Conservation (phyloP, 2,113 vertebrate genomes). For the Brienomyrus longianalis region DNA sequence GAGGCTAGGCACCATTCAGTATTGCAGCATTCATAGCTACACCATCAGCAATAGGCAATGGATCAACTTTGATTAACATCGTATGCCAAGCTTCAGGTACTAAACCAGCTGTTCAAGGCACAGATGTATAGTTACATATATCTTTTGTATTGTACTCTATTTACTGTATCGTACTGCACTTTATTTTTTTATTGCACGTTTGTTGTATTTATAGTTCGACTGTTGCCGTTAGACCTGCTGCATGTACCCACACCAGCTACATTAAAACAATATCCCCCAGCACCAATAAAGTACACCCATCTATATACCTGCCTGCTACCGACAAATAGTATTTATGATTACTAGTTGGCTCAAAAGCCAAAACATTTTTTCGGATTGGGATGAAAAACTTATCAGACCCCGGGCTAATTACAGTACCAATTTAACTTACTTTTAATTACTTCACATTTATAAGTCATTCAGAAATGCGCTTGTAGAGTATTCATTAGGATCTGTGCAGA, state of each 20-base stretch:
- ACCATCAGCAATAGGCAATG: not conserved
- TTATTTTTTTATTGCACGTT: not conserved
- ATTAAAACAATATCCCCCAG: not conserved
- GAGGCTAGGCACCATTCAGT: not conserved
- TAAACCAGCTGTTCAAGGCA: not conserved
- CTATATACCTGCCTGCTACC: not conserved
- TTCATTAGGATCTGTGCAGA: not conserved
- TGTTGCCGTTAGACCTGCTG: not conserved
- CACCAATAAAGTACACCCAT: not conserved
- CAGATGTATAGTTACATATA: not conserved
- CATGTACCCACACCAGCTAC: not conserved
- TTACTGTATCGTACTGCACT: not conserved
- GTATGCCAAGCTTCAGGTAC: not conserved
- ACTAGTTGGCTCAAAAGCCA: not conserved
- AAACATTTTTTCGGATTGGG: not conserved
- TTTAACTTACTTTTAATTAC: constrained; percentile 19
- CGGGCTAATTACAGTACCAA: constrained; percentile 3
- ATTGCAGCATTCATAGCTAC: not conserved
- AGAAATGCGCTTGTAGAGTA: not conserved
- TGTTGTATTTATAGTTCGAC: not conserved
- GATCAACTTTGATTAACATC: not conserved
- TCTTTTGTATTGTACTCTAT: not conserved
- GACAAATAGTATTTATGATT: not conserved
- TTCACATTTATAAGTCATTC: not conserved
- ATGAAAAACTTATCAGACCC: not conserved